These are phyloP conservation scores for Mesoligia furuncula DNA, from an alignment of 2,888 invertebrate species.

Conservation along the genomic window DNA sequence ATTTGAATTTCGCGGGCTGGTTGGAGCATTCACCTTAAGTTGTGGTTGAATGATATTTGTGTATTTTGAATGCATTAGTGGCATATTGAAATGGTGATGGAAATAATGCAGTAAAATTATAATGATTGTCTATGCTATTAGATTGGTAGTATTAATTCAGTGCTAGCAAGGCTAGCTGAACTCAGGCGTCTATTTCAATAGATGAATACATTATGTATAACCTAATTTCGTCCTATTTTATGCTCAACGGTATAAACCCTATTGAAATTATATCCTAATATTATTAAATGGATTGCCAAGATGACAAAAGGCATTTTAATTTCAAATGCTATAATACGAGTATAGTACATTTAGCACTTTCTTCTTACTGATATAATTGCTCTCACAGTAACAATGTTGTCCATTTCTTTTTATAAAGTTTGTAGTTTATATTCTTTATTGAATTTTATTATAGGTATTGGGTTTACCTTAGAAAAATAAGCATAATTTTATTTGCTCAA, in stretches of 20 bases:
- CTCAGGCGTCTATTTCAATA: constrained; percentile 36
- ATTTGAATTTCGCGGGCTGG: too few species aligned
- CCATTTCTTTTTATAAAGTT: constrained; percentile 49
- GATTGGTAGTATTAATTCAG: constrained; percentile 44
- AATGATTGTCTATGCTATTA: constrained; percentile 49
- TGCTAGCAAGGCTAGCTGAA: constrained; percentile 52
- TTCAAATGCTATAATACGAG: constrained; percentile 43
- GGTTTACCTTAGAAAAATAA: constrained; percentile 67
- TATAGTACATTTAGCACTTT: constrained; percentile 51
- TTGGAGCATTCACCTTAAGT: too few species aligned
- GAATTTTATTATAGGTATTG: constrained; percentile 64
- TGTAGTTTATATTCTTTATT: constrained; percentile 55
- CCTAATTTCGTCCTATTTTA: constrained; percentile 68
- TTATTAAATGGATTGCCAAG: constrained; percentile 53
- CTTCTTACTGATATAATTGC: constrained; percentile 43
- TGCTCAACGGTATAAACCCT: constrained; percentile 63
- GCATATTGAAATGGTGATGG: constrained; percentile 45
- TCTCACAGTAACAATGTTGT: constrained; percentile 59
- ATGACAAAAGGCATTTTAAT: constrained; percentile 54
- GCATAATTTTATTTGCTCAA: constrained; percentile 72
- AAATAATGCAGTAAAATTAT: constrained; percentile 32
- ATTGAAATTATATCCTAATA: constrained; percentile 55
- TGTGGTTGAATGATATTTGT: constrained; percentile 43
- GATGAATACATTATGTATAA: constrained; percentile 52
- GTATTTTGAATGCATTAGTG: constrained; percentile 42